Conservation (phyloP, 2,888 invertebrate species). For the Cephonodes hylas region DNA sequence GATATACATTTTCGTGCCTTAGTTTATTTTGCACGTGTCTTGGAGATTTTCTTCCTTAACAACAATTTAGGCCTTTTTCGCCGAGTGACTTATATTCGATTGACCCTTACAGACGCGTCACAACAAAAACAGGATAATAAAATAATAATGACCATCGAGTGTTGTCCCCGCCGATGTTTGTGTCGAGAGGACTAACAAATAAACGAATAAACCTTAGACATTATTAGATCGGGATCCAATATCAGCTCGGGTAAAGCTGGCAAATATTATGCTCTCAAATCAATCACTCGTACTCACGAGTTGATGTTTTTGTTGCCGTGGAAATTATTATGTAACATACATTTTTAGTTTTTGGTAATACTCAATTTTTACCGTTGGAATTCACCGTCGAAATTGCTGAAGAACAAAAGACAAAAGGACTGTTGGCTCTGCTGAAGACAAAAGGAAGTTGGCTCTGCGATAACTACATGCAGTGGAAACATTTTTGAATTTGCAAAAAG, state of each 20-base stretch:
- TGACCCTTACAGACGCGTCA: background rate
- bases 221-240: conserved; percentile 2
- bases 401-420: no score
- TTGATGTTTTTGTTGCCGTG: background rate
- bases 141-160: background rate
- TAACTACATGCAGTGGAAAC: no score
- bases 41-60: background rate
- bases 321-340: background rate
- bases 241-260: background rate
- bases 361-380: no score
- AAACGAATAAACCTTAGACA: conserved; percentile 13
- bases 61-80: background rate
- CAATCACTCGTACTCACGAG: background rate
- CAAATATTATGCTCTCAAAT: background rate
- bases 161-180: background rate
- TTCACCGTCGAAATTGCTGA: no score
- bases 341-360: no score
- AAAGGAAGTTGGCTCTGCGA: no score
- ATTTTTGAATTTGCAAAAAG: no score
- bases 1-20: background rate
- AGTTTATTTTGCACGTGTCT: background rate
- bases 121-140: conserved; percentile 7
- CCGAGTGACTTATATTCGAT: background rate
- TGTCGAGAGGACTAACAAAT: conserved; percentile 9
- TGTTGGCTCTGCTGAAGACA: no score